Base-by-base conservation (phyloP, 1,140 invertebrate species). In the Procambarus virginalis region DNA sequence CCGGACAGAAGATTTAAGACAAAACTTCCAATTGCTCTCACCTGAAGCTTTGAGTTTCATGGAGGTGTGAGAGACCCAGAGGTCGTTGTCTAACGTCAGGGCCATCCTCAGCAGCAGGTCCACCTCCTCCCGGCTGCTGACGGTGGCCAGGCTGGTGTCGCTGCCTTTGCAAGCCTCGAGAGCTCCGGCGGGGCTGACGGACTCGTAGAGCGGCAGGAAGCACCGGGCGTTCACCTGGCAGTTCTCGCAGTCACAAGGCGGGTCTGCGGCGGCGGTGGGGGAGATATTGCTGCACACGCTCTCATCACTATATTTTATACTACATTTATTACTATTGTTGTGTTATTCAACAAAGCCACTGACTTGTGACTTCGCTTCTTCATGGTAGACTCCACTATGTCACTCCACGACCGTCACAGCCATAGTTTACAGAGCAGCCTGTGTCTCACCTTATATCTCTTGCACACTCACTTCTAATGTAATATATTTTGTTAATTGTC, bases 161-260 rank as follows among this genome's bases (percentile, higher is more conserved):
- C 76, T 17, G 48, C 45, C 78, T 48, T 51, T 60, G 34, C 91
- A 91, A 2, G 80, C 51, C n/a, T 51, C 68, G 55, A 45, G 48
- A 3, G 87, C 86, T 73, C 14, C n/a, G 10, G 45, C 17, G 20
- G 46, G n/a, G 20, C 68, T 60, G 51, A 84, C 80, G n/a, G 48
- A 70, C 20, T n/a, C 48, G 10, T 58, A 9, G 17, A 85, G 60
- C 17, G 70, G 49, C 48, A 76, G 46, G 68, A 58, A 91, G 55
- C 89, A 89, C 10, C 9, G 73, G n/a, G 73, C 86, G n/a, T 46
- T 80, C 51, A 86, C 64, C 48, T 90, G 91, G 68, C 90, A 92
- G 3, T 55, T 64, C 58, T 60, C 20, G 34, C 89, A 92, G 22
- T 77, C 81, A 80, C 86, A 89, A 4, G 89, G 79, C 6, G 88